Evolutionary conservation across 1,140 invertebrate species (phyloP), one percentile per base, ranked within the genome.

Genomic region (Drosophila azteca): DNA sequence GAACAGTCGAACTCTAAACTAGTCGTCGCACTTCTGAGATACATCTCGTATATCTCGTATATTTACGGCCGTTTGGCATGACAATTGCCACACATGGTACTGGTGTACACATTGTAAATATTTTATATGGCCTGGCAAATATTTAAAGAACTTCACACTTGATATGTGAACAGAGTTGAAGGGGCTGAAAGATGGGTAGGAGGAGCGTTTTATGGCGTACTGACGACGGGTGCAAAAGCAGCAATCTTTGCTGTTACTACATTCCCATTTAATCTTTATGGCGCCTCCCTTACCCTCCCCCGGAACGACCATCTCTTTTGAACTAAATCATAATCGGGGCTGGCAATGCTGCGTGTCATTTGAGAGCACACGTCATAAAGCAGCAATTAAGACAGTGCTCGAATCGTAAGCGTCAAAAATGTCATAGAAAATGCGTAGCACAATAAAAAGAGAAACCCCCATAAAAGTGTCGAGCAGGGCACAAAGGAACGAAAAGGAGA

Each of bases 371-470:
- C 76, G 77, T 88, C 83, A 83, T 88, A 88, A 88, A 88, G 83
- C 83, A 79, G 83, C 83, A 88, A 88, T 88, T 88, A 88, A 88
- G 82, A 87, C 82, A 78, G 87, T 85, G 82, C 87, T 67, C 51
- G 87, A 85, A 87, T 85, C 74, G 82, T 85, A 82, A 88, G 83
- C 83, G 79, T 88, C 83, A 88, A 88, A 87, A 79, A 88, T 65
- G 82, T 74, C 83, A 87, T 87, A 87, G 83, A 83, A 82, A 83
- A 79, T 59, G 69, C 76, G 62, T 82, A 63, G 82, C 58, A 79
- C 82, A 87, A 82, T 83, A 87, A 88, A 87, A 82, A 87, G 67
- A 78, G 77, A 76, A 87, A 79, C 83, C 72, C 61, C 60, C 71
- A 78, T 88, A 88, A 88, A 88, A 73, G 69, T 50, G 35, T 68